phyloP scores from a whole-genome alignment of 2,888 invertebrate genomes.

The Diabrotica balteata region DNA sequence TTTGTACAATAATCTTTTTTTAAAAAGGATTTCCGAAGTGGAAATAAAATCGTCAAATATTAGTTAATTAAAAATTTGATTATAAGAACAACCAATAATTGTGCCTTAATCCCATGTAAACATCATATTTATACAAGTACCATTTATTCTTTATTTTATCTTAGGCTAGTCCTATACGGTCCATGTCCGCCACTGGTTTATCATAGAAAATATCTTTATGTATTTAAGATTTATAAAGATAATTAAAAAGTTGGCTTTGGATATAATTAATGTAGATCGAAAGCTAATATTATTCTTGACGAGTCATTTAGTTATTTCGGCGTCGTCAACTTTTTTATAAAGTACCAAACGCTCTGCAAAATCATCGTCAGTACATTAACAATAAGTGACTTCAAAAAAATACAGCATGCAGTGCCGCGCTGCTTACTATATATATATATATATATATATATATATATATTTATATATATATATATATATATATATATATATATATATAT shows the following conservation, averaged over 20 bases:
- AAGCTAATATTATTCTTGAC: conserved; percentile 38
- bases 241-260: conserved; percentile 38
- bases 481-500: too few relatives aligned
- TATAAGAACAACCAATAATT: too few relatives aligned
- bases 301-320: conserved; percentile 38
- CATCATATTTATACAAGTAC: too few relatives aligned
- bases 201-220: conserved; percentile 31
- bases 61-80: too few relatives aligned
- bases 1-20: too few relatives aligned
- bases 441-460: too few relatives aligned
- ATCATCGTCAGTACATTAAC: conserved; percentile 29
- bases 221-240: conserved; percentile 41
- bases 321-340: conserved; percentile 31
- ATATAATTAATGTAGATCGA: conserved; percentile 42
- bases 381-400: conserved; percentile 29
- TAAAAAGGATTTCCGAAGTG: too few relatives aligned
- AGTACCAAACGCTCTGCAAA: conserved; percentile 29
- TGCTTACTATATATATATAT: neutral
- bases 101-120: too few relatives aligned
- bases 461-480: too few relatives aligned
- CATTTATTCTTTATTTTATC: too few relatives aligned
- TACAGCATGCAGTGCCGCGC: conserved; percentile 10
- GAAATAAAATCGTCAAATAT: too few relatives aligned
- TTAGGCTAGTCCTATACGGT: too few relatives aligned
- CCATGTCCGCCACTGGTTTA: conserved; percentile 15